Evolutionary conservation across 1,140 invertebrate genomes (phyloP), one percentile per base, ranked within the genome.

Genomic region (Megalonaias nervosa): DNA sequence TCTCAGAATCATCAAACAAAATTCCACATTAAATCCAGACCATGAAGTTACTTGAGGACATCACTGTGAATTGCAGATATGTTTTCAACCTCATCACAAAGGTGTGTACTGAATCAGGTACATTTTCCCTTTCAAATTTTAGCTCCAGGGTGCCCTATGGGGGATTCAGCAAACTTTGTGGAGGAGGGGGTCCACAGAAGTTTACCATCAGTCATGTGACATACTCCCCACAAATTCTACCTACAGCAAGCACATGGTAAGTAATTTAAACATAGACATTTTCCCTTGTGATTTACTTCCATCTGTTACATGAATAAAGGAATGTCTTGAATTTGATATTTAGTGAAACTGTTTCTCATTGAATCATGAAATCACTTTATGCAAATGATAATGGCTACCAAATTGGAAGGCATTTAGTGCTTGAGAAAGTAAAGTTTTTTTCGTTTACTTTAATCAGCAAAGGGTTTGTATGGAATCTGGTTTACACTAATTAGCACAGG

Each of bases 101-200:
- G 38, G 4, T 9, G 38, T 6, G 38, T 48, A 6, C 38, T 48
- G 9, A 48, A 48, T 48, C 38, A 48, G 11, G 38, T 48, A 48
- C 6, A 48, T 9, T 48, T 48, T 48, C 38, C 38, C 3, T 48
- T 48, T 31, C 31, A 31, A 16, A 23, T 65, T 82, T 31, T 72
- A 89, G 88, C 81, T 90, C 88, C 48, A 71, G 87, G 67, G 87
- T 90, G 16, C 88, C 88, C 0, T 86, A 84, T 84, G 88, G 88
- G 62, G 88, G 88, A 11, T 90, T 90, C 79, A 66, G 80, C n/a
- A 82, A 84, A 38, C 78, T 90, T 23, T 69, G 72, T 57, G 84
- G 87, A n/a, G 84, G 84, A 31, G 87, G 85, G 0, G 81, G 81
- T 23, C 79, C 81, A 31, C 86, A 87, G 72, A 83, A 84, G 72